A percentile compares a stretch with the other conserved stretches of the same genome.
These are phyloP conservation scores for Dorcus parallelipipedus DNA, from an alignment of 2,888 invertebrate genomes.

Conservation along the genomic window DNA sequence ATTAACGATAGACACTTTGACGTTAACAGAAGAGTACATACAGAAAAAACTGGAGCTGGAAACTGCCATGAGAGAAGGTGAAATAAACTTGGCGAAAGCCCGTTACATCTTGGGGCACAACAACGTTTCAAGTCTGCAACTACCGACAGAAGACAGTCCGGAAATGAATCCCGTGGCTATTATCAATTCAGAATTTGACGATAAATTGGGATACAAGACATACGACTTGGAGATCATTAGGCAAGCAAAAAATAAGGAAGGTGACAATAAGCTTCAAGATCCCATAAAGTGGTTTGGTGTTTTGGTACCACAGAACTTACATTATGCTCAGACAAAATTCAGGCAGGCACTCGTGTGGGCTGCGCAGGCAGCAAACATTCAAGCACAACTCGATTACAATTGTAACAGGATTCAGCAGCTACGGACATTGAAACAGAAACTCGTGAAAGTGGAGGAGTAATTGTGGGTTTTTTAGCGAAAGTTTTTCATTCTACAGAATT, in stretches of 20 bases:
- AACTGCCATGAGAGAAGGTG: conserved; percentile 64
- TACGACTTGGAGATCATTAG: conserved; percentile 41
- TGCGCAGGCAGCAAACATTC: conserved; percentile 68
- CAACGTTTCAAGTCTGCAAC: conserved; percentile 64
- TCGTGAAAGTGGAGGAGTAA: conserved; percentile 23
- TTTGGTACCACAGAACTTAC: conserved; percentile 75
- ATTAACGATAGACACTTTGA: conserved; percentile 64
- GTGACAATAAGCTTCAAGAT: conserved; percentile 48
- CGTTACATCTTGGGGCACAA: conserved; percentile 77
- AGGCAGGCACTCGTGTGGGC: conserved; percentile 64
- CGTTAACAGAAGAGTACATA: conserved; percentile 72
- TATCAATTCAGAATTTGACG: conserved; percentile 42
- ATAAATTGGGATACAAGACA: conserved; percentile 36
- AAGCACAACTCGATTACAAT: conserved; percentile 55
- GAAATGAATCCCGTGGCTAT: conserved; percentile 51
- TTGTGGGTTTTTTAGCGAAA: not conserved
- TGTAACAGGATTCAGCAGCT: conserved; percentile 40
- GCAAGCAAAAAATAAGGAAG: conserved; percentile 42
- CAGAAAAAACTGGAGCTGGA: conserved; percentile 66
- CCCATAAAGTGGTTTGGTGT: conserved; percentile 87
- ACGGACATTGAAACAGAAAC: conserved; percentile 28
- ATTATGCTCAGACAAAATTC: conserved; percentile 71
- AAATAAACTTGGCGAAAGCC: conserved; percentile 71
- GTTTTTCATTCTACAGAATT: too few species aligned
- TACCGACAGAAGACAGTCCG: conserved; percentile 63